Percentiles rank a stretch among this genome's conserved stretches.
Conservation (phyloP, 37 sponge, comb jelly and placozoan species). For the Corticium candelabrum region DNA sequence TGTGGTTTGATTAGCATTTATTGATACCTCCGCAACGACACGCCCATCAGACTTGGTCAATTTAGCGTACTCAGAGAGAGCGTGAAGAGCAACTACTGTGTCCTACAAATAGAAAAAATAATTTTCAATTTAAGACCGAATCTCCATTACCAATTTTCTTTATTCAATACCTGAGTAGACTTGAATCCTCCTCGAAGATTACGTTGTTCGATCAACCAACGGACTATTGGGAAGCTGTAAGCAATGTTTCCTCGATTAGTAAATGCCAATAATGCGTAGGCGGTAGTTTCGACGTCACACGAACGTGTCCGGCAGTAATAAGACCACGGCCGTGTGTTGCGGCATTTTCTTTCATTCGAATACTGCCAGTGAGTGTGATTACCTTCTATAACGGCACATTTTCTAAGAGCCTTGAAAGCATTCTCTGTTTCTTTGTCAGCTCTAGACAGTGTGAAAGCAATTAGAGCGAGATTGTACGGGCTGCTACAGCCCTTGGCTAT, state of each 20-base stretch:
- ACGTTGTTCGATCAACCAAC: constrained; percentile 11
- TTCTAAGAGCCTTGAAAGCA: background rate
- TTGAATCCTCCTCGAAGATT: constrained; percentile 8
- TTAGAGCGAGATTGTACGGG: background rate
- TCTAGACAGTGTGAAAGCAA: background rate
- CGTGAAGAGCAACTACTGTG: background rate
- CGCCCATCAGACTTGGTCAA: background rate
- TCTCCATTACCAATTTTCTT: background rate
- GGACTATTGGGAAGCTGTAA: background rate
- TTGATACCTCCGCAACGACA: background rate
- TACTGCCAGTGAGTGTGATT: background rate
- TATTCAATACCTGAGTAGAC: constrained; percentile 15
- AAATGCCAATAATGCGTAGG: constrained; percentile 12
- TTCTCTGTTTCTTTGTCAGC: background rate
- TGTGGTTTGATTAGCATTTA: background rate
- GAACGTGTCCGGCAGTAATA: background rate
- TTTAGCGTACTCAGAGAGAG: background rate
- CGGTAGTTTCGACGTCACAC: constrained; percentile 9
- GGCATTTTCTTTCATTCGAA: background rate
- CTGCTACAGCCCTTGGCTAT: background rate
- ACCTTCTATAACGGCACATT: background rate
- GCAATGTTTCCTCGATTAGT: background rate
- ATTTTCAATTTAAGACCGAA: background rate
- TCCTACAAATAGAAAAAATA: background rate
- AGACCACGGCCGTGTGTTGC: background rate